Conservation (phyloP, 1,140 invertebrate species). For the Vollenhovia emeryi region DNA sequence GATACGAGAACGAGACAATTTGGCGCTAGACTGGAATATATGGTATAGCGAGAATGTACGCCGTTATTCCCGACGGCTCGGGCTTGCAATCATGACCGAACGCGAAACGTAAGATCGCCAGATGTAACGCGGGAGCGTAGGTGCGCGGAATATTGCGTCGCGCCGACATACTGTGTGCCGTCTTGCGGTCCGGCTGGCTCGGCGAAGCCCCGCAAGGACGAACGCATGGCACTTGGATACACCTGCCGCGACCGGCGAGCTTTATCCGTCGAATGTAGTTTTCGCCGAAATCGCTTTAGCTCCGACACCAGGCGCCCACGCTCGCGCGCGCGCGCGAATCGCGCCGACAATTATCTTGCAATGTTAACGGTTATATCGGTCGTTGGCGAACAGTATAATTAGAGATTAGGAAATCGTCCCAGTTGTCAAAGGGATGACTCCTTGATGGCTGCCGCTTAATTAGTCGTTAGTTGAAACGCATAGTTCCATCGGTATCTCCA, state of each 20-base stretch:
- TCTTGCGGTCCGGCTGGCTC: slow-evolving; percentile 63
- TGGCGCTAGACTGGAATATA: neutral
- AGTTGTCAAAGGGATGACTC: slow-evolving; percentile 28
- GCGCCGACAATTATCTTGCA: neutral
- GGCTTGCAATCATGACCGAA: slow-evolving; percentile 5
- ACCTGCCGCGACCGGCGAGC: slow-evolving; percentile 65
- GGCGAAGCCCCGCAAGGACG: slow-evolving; percentile 45
- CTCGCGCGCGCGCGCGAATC: slow-evolving; percentile 2
- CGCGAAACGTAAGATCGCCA: slow-evolving; percentile 23
- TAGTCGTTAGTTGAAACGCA: slow-evolving; percentile 27
- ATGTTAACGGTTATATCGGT: slow-evolving; percentile 18
- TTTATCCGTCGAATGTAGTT: slow-evolving; percentile 41
- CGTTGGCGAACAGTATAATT: slow-evolving; percentile 29
- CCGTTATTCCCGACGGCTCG: neutral
- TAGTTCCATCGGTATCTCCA: neutral
- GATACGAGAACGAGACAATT: neutral
- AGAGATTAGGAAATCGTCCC: slow-evolving; percentile 22
- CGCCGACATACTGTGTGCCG: slow-evolving; percentile 26
- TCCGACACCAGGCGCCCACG: no score
- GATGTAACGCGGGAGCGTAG: slow-evolving; percentile 4
- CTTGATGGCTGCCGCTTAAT: slow-evolving; percentile 44
- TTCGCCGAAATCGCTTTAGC: slow-evolving; percentile 58
- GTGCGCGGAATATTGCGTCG: slow-evolving; percentile 55
- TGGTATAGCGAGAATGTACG: no score
- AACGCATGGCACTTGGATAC: slow-evolving; percentile 71